A percentile compares a stretch with the other conserved stretches of the same genome.
Conservation (phyloP, 2,797 vertebrate species). For the Rhynchonycteris naso region DNA sequence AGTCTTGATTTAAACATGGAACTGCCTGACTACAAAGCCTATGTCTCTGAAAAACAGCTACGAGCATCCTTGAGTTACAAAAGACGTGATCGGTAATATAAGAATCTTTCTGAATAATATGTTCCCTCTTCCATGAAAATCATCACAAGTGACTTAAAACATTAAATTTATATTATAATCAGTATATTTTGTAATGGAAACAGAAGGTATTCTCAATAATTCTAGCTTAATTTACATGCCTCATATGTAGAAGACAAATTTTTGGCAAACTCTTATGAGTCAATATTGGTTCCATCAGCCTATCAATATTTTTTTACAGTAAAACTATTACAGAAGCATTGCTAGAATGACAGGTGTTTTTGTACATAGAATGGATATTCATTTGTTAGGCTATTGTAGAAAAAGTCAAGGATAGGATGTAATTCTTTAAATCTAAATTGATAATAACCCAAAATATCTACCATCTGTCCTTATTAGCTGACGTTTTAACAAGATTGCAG, state of each 20-base stretch:
- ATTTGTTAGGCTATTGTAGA: background rate
- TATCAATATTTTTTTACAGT: background rate
- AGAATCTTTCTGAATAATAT: background rate
- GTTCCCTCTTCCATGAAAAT: background rate
- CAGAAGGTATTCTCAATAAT: background rate
- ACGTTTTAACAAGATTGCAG: background rate
- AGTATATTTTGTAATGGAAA: conserved; percentile 18
- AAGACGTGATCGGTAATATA: background rate
- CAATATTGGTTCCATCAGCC: background rate
- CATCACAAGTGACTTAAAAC: background rate
- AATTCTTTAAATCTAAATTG: background rate
- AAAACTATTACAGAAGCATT: background rate
- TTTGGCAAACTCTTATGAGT: background rate
- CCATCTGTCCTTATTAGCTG: background rate
- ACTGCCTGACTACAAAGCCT: background rate
- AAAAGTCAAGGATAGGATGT: background rate
- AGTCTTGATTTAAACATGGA: background rate
- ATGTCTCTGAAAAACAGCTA: background rate
- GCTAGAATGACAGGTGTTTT: background rate
- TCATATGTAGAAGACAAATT: background rate
- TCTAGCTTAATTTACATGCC: background rate
- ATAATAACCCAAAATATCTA: background rate
- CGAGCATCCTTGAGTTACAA: background rate
- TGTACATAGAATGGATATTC: background rate
- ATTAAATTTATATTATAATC: conserved; percentile 13